Evolutionary conservation across 1,140 invertebrate species (phyloP), one percentile per base, ranked within the genome.

Genomic region (Trialeurodes vaporariorum): DNA sequence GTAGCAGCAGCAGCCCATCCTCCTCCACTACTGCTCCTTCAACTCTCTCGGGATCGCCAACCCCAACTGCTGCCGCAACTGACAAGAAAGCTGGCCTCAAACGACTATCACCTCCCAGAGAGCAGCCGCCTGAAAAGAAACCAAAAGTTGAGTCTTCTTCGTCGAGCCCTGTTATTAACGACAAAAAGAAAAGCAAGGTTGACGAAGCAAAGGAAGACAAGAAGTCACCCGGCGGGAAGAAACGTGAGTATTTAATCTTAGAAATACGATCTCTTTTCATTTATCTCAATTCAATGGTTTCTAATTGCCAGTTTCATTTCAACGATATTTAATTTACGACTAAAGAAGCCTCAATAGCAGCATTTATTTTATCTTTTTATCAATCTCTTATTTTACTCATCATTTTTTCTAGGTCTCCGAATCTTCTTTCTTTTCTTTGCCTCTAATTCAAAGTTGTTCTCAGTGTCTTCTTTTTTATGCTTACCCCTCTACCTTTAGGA

Each of bases 221-320:
- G 75, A 87, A 49, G 17, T 17, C 34, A 17, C 34, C 5, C 34
- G 17, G 34, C 34, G 17, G 34, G 34, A 49, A 49, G 34, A 93
- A 92, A 85, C 88, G 92, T 94, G 87, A 91, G 91, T 89, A 81
- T 82, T 49, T 49, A 49, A 49, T 49, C 34, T n/a, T n/a, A n/a
- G n/a, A n/a, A n/a, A n/a, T n/a, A n/a, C n/a, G n/a, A n/a, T n/a
- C n/a, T n/a, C n/a, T n/a, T n/a, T n/a, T n/a, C n/a, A n/a, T n/a
- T n/a, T n/a, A n/a, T n/a, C n/a, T n/a, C n/a, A n/a, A n/a, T n/a
- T n/a, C n/a, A n/a, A n/a, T n/a, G n/a, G n/a, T n/a, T n/a, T n/a
- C n/a, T n/a, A n/a, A n/a, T n/a, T n/a, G n/a, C n/a, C n/a, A n/a
- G n/a, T n/a, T n/a, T n/a, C n/a, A n/a, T n/a, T n/a, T n/a, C n/a